These are phyloP conservation scores for Trisateles emortualis DNA, from an alignment of 2,888 invertebrate genomes.

Conservation along the genomic window DNA sequence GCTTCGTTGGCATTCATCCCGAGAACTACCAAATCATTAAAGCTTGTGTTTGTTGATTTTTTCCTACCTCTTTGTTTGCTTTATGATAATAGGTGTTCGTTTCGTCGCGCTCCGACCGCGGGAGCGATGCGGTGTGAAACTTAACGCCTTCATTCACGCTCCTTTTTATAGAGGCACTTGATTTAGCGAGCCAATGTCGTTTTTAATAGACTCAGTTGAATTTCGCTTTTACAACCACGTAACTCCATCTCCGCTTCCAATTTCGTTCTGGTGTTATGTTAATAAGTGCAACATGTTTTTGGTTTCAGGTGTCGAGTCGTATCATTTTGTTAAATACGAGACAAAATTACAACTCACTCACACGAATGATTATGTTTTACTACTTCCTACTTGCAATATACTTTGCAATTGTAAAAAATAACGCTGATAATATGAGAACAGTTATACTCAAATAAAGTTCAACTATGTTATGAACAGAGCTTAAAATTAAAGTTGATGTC, in stretches of 20 bases:
- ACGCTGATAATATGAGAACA: too few relatives aligned
- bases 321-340: slow-evolving; percentile 23
- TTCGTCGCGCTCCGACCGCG: slow-evolving; percentile 71
- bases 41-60: slow-evolving; percentile 82
- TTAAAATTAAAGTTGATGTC: not conserved
- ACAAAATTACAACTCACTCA: too few relatives aligned
- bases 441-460: too few relatives aligned
- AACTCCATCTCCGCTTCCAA: slow-evolving; percentile 53
- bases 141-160: slow-evolving; percentile 83
- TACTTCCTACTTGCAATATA: too few relatives aligned
- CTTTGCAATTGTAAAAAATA: not conserved
- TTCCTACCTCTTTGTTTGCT: slow-evolving; percentile 80
- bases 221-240: slow-evolving; percentile 63
- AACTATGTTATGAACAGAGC: not conserved
- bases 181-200: slow-evolving; percentile 80
- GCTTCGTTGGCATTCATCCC: slow-evolving; percentile 81
- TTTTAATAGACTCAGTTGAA: slow-evolving; percentile 73
- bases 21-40: slow-evolving; percentile 83
- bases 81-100: slow-evolving; percentile 86
- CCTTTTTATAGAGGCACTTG: slow-evolving; percentile 80
- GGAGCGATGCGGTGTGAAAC: slow-evolving; percentile 83
- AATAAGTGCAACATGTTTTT: slow-evolving; percentile 46
- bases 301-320: slow-evolving; percentile 23
- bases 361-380: not conserved
- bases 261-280: slow-evolving; percentile 52